Conservation (phyloP, 2,888 invertebrate genomes). For the Meghimatium bilineatum region DNA sequence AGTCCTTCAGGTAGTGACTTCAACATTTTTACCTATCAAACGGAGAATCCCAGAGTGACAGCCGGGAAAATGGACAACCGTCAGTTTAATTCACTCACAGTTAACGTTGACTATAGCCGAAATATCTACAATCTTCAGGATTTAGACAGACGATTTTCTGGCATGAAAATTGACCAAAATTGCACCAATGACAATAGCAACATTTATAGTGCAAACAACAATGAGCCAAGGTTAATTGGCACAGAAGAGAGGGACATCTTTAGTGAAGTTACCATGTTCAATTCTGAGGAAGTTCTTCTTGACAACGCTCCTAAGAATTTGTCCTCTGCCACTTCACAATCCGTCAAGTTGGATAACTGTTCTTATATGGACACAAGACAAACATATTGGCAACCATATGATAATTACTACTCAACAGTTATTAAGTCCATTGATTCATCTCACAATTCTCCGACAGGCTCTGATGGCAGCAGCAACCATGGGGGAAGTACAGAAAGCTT, state of each 20-base stretch:
- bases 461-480: conserved; percentile 43
- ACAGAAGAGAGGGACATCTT: conserved; percentile 41
- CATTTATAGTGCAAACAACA: conserved; percentile 15
- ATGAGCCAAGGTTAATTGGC: conserved; percentile 19
- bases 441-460: conserved; percentile 37
- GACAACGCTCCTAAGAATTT: conserved; percentile 36
- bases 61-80: conserved; percentile 12
- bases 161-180: not conserved
- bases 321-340: not conserved
- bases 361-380: conserved; percentile 7
- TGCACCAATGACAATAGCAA: not conserved
- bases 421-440: conserved; percentile 12
- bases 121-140: conserved; percentile 30
- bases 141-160: conserved; percentile 30
- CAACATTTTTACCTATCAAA: conserved; percentile 29
- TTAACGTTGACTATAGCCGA: conserved; percentile 28
- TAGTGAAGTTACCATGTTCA: conserved; percentile 41
- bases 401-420: conserved; percentile 1
- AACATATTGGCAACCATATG: conserved; percentile 26
- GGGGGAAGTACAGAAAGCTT: conserved; percentile 44
- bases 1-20: conserved; percentile 44
- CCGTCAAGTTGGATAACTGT: conserved; percentile 34
- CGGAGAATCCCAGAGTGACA: conserved; percentile 15
- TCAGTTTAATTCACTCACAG: conserved; percentile 27
- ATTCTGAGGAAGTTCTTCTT: conserved; percentile 22